These are phyloP conservation scores for Sandelia bainsii DNA, from an alignment of 2,797 vertebrate species.

Conservation along the genomic window DNA sequence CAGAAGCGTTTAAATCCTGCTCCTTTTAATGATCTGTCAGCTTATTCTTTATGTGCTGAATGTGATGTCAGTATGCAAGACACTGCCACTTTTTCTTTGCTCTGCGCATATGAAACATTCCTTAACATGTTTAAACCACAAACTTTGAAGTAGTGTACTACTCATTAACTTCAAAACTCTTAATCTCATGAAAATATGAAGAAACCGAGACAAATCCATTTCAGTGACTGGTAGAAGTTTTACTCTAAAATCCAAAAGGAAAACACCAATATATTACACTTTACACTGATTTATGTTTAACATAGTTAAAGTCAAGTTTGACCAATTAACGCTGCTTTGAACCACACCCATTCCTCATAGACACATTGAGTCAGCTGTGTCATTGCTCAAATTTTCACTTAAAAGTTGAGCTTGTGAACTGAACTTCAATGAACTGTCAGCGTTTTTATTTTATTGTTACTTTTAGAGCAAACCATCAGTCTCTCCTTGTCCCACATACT, in stretches of 20 bases:
- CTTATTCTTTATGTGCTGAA: constrained; percentile 63
- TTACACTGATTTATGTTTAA: neutral
- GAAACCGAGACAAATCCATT: constrained; percentile 49
- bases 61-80: constrained; percentile 52
- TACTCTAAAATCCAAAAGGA: neutral
- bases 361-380: no score
- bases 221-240: neutral
- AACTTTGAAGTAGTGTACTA: constrained; percentile 63
- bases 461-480: no score
- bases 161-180: constrained; percentile 52
- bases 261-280: neutral
- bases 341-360: no score
- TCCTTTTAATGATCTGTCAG: constrained; percentile 71
- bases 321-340: no score
- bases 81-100: constrained; percentile 46
- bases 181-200: constrained; percentile 48
- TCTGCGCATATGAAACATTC: constrained; percentile 17
- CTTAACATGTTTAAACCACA: constrained; percentile 46
- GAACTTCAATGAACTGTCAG: no score
- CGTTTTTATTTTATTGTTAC: no score
- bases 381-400: no score
- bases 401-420: no score
- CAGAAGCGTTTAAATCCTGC: constrained; percentile 69
- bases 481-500: no score
- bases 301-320: no score